Base-by-base conservation (phyloP, 2,888 invertebrate genomes). In the Gnatocerus cornutus region DNA sequence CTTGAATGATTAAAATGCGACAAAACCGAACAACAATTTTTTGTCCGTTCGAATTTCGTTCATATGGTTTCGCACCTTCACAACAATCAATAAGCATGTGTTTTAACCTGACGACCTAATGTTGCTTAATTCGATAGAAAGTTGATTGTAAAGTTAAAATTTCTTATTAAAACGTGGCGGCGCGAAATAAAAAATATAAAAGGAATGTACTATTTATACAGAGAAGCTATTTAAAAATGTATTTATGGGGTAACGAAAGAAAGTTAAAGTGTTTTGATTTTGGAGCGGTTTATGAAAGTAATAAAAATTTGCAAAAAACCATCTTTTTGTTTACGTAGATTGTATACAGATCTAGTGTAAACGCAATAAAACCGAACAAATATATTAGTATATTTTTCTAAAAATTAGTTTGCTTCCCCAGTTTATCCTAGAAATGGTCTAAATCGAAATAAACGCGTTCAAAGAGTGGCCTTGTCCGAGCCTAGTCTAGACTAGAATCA, bases 201-300 rank as follows among this genome's bases (percentile, higher is more conserved):
- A 64, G 45, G 64, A 64, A 64, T 64, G 53, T 52, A 29, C 53
- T 62, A 62, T 62, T 64, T 53, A 64, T 64, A 53, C 16, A 27
- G 7, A 21, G 30, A 30, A 16, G 55, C 29, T 65, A 56, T 56
- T 65, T 65, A 48, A 65, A 65, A 65, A 56, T 46, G 29, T 33
- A 45, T 65, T 65, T 65, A 65, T 56, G 56, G 46, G 30, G 65
- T 56, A 65, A 56, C 43, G 65, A 65, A 45, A 56, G 56, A 65
- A 29, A 48, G 52, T 63, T 50, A 63, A 63, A 65, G 56, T 56
- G 56, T 65, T 65, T 65, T 48, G 53, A 30, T 53, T 64, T 64
- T 30, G 21, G 37, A 46, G n/a, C 56, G 46, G 16, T 65, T 65
- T 65, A 65, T 64, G 65, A 56, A 65, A 52, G 65, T 56, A 65